A percentile compares a stretch with the other conserved stretches of the same genome.
phyloP scores from a whole-genome alignment of 2,797 vertebrate genomes.

The Masticophis lateralis region DNA sequence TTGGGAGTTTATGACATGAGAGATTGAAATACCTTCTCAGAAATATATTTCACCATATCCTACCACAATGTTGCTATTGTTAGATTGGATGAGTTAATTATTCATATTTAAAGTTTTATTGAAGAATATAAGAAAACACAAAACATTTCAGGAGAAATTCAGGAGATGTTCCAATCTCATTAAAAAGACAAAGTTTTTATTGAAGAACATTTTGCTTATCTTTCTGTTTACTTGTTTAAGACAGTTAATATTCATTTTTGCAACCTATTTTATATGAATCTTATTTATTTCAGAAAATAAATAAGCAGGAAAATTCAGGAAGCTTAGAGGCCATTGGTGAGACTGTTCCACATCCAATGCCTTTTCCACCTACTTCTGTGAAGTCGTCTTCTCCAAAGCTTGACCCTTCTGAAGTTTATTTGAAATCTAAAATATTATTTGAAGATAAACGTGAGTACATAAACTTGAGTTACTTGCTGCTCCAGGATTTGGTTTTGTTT shows the following conservation, averaged over 20 bases:
- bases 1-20: background rate
- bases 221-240: background rate
- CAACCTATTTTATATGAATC: slow-evolving; percentile 33
- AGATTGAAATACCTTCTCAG: background rate
- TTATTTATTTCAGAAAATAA: slow-evolving; percentile 71
- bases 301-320: slow-evolving; percentile 79
- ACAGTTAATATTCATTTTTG: background rate
- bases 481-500: background rate
- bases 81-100: background rate
- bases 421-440: slow-evolving; percentile 89
- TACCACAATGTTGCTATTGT: background rate
- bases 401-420: slow-evolving; percentile 93
- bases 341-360: slow-evolving; percentile 77
- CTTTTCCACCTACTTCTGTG: slow-evolving; percentile 77
- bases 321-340: slow-evolving; percentile 79
- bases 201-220: background rate
- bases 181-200: background rate
- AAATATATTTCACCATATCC: background rate
- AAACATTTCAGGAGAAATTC: background rate
- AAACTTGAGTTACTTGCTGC: slow-evolving; percentile 7
- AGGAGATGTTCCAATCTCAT: background rate
- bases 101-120: background rate
- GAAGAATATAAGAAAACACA: background rate
- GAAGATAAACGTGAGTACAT: slow-evolving; percentile 92
- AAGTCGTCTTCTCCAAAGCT: slow-evolving; percentile 86